Evolutionary conservation across 2,113 vertebrate species (phyloP), one percentile per base, ranked within the genome.

Genomic region (Neolamprologus ventralis): DNA sequence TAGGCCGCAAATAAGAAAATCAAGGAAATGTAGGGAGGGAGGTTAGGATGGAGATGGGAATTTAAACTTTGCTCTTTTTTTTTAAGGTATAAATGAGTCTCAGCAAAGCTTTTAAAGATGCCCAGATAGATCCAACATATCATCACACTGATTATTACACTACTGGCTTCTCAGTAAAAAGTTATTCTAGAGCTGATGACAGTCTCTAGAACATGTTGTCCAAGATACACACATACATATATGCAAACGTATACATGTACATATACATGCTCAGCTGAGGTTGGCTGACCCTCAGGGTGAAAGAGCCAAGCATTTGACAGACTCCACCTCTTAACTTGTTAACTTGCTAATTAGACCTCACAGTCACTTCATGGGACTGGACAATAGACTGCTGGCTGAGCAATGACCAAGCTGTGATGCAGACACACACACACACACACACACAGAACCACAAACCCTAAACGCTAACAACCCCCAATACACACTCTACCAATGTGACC

Each of bases 291-390:
- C 86, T 87, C 7, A 86, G 91, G 94, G 93, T 94, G 94, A 94
- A 95, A 92, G 90, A 96, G 92, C 95, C 91, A 93, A 94, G 90
- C 92, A 82, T 95, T 96, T 95, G 95, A 96, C 95, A 95, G 95
- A 96, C 94, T 96, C 94, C 94, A 94, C 94, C 95, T 96, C 95
- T 96, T 93, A 95, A 96, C 94, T 96, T 96, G 95, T 96, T 96
- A 96, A 96, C 95, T 96, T 96, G 95, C 95, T 96, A 96, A 96
- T 96, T 96, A 95, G 95, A 94, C 91, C 94, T 93, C 93, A 90
- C 95, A 95, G 95, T 96, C 95, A 95, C 94, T 96, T 96, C 94
- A 96, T 91, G 93, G 90, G 90, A 85, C 89, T 21, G 88, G 92
- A 96, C 95, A 96, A 96, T 96, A 90, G 94, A 94, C 91, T 94